These are phyloP conservation scores for Oppia nitens DNA, from an alignment of 1,140 invertebrate species.

Conservation along the genomic window DNA sequence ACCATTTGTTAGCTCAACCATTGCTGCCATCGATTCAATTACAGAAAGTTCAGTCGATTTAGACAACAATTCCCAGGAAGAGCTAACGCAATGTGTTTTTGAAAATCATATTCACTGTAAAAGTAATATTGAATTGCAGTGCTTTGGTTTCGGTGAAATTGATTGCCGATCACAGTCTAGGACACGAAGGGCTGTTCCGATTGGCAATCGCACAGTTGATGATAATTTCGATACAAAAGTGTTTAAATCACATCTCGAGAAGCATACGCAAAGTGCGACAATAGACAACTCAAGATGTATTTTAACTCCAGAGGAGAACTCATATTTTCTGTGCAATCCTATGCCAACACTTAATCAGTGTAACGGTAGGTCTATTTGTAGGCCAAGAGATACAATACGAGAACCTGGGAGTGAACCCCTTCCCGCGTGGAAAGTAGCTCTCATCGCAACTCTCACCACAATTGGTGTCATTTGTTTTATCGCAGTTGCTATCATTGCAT, in stretches of 20 bases:
- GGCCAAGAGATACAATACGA: too few relatives aligned
- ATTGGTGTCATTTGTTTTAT: neutral
- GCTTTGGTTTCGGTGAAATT: neutral
- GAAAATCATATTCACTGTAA: neutral
- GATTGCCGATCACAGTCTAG: neutral
- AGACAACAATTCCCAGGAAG: neutral
- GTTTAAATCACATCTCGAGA: neutral
- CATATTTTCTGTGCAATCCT: neutral
- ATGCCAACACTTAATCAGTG: neutral
- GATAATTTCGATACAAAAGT: neutral
- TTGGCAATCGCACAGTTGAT: neutral
- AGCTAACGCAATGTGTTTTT: neutral
- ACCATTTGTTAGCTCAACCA: neutral
- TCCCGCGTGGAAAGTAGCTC: neutral
- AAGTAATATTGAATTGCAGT: neutral
- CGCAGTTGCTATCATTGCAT: conserved; percentile 1
- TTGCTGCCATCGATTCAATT: neutral
- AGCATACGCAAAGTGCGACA: neutral
- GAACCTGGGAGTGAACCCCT: neutral
- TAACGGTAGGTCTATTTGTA: neutral
- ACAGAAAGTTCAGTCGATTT: neutral
- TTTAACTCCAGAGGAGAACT: neutral
- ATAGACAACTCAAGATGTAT: neutral
- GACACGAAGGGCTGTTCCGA: neutral
- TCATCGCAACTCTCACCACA: neutral